phyloP scores from a whole-genome alignment of 2,113 vertebrate species.

The Carollia perspicillata region DNA sequence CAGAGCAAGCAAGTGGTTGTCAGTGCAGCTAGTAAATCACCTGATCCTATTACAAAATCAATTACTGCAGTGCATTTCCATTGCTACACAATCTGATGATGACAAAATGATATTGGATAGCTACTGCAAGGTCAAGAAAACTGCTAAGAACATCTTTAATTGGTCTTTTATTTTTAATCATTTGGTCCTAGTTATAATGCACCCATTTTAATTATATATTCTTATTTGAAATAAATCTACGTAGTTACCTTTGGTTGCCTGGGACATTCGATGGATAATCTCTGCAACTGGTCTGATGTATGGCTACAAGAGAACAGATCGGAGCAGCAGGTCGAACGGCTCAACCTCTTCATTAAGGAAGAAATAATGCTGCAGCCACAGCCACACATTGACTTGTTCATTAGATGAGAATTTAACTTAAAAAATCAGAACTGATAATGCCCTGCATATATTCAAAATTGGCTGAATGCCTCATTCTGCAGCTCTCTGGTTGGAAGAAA shows the following conservation, averaged over 20 bases:
- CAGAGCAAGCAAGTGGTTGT: slow-evolving; percentile 89
- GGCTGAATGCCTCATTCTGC: slow-evolving; percentile 84
- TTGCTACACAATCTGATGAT: slow-evolving; percentile 85
- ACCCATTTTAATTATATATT: slow-evolving; percentile 73
- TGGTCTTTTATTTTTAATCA: slow-evolving; percentile 76
- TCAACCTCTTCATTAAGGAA: slow-evolving; percentile 99
- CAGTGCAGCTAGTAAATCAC: slow-evolving; percentile 92
- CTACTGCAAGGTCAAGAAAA: slow-evolving; percentile 86
- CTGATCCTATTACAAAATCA: slow-evolving; percentile 97
- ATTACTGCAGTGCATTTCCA: slow-evolving; percentile 90
- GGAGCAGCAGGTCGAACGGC: slow-evolving; percentile 95
- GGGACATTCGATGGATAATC: slow-evolving; percentile 90
- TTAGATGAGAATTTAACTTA: slow-evolving; percentile 83
- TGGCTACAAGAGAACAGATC: slow-evolving; percentile 94
- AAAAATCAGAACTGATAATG: slow-evolving; percentile 78
- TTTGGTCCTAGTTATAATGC: slow-evolving; percentile 70
- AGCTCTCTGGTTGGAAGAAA: slow-evolving; percentile 80
- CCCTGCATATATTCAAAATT: slow-evolving; percentile 78
- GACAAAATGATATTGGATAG: slow-evolving; percentile 87
- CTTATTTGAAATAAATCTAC: slow-evolving; percentile 79
- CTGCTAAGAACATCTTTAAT: slow-evolving; percentile 79
- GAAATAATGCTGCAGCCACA: slow-evolving; percentile 98
- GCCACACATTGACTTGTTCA: slow-evolving; percentile 97
- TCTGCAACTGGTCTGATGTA: slow-evolving; percentile 95
- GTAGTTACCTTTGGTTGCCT: slow-evolving; percentile 93